These are phyloP conservation scores for Potamilus streckersoni DNA, from an alignment of 1,140 invertebrate genomes.

Conservation along the genomic window DNA sequence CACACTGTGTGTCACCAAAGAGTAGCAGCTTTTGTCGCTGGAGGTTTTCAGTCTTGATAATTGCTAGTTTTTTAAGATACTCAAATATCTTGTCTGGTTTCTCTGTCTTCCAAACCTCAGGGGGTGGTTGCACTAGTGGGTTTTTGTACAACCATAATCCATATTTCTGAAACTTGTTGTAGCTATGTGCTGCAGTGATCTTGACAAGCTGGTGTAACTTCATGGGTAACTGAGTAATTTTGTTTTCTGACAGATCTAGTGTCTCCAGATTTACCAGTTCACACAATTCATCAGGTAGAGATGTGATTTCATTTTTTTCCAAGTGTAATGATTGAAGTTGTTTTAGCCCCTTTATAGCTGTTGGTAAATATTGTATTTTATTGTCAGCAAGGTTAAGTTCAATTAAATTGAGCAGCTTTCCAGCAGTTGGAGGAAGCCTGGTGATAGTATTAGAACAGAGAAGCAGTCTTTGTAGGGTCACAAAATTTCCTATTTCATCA, in stretches of 20 bases:
- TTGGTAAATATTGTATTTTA: conserved; percentile 51
- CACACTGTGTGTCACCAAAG: conserved; percentile 58
- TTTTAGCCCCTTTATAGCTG: conserved; percentile 50
- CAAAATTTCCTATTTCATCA: conserved; percentile 55
- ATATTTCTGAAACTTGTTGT: conserved; percentile 55
- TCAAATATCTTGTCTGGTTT: conserved; percentile 62
- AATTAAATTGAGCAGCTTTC: conserved; percentile 47
- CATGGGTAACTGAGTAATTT: conserved; percentile 56
- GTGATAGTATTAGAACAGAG: conserved; percentile 59
- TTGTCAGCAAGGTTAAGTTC: conserved; percentile 57
- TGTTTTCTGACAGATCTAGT: conserved; percentile 62
- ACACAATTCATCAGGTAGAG: conserved; percentile 60
- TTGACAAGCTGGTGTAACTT: conserved; percentile 55
- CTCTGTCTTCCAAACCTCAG: conserved; percentile 63
- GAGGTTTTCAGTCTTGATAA: conserved; percentile 62
- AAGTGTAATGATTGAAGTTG: conserved; percentile 49
- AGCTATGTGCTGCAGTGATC: conserved; percentile 60
- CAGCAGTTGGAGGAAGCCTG: conserved; percentile 53
- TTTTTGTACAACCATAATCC: conserved; percentile 68
- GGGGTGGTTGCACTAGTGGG: conserved; percentile 61
- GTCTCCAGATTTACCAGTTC: conserved; percentile 58
- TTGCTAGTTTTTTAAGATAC: conserved; percentile 62
- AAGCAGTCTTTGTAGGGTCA: conserved; percentile 52
- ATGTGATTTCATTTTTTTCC: conserved; percentile 56
- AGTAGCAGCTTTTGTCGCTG: conserved; percentile 63